These are phyloP conservation scores for Paradoxurus hermaphroditus DNA, from an alignment of 2,113 vertebrate species.

Conservation along the genomic window DNA sequence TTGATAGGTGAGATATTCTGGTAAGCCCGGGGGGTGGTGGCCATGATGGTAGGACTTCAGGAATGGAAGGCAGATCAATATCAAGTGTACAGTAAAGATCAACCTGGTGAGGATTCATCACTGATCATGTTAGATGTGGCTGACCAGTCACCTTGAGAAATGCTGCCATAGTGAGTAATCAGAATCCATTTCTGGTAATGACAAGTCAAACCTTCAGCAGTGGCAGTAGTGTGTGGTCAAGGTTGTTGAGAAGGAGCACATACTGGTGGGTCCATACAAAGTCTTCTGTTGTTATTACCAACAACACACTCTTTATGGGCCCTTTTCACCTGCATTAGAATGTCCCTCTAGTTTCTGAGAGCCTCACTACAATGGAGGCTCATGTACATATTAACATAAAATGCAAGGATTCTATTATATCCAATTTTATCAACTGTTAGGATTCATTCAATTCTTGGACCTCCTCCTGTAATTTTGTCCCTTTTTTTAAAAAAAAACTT, in stretches of 20 bases:
- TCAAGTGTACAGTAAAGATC: not conserved
- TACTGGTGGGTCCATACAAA: not conserved
- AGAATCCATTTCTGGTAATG: not conserved
- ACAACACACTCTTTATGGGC: not conserved
- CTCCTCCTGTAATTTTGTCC: not conserved
- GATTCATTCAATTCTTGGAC: not conserved
- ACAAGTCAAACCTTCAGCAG: not conserved
- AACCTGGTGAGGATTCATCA: not conserved
- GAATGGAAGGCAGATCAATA: not conserved
- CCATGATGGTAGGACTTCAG: not conserved
- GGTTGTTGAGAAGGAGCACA: not conserved
- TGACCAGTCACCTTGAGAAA: not conserved
- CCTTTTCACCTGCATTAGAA: not conserved
- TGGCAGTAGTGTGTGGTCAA: not conserved
- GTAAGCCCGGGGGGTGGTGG: not conserved
- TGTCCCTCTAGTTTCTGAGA: not conserved
- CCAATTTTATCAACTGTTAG: not conserved
- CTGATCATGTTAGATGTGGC: not conserved
- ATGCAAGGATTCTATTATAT: not conserved
- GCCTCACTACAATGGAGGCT: not conserved
- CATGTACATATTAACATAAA: not conserved
- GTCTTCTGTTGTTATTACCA: not conserved
- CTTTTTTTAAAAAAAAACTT: no score
- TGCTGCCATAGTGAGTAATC: not conserved
- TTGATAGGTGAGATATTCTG: not conserved